Evolutionary conservation across 2,888 invertebrate genomes (phyloP).

Genomic region (Bimastos eiseni): DNA sequence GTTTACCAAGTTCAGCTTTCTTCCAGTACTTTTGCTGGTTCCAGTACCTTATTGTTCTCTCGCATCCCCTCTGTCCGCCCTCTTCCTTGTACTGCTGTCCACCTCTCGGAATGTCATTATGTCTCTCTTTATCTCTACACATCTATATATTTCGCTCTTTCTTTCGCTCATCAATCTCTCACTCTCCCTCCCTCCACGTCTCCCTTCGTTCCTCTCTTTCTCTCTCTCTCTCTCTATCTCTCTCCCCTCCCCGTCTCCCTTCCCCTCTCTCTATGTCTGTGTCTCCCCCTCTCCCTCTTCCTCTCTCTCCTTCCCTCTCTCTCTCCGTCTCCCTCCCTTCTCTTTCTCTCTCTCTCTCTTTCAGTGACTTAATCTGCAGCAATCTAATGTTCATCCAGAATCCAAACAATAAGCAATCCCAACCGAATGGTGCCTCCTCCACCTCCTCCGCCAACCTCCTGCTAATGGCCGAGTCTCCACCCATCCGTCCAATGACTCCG

Average conservation of each 20-base stretch:
- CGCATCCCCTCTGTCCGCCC: background rate
- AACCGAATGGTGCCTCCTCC: background rate
- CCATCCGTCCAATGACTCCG: background rate
- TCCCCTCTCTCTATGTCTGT: too few relatives aligned
- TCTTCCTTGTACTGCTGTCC: background rate
- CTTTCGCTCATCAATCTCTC: too few relatives aligned
- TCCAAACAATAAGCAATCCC: background rate
- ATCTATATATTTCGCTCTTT: too few relatives aligned
- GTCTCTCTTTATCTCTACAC: background rate
- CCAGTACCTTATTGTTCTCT: background rate
- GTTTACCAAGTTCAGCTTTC: background rate
- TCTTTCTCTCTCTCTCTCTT: background rate
- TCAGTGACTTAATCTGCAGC: background rate
- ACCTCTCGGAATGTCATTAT: background rate
- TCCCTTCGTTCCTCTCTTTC: too few relatives aligned
- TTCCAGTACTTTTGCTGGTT: background rate
- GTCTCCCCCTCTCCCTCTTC: too few relatives aligned
- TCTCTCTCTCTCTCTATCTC: too few relatives aligned
- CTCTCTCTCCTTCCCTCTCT: background rate
- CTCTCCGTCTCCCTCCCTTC: background rate
- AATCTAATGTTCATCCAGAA: background rate
- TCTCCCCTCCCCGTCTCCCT: background rate
- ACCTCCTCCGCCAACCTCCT: background rate
- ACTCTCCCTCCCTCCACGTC: too few relatives aligned
- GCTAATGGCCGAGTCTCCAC: background rate